Base-by-base conservation (phyloP, 2,113 vertebrate species). In the Poeciliopsis occidentalis region DNA sequence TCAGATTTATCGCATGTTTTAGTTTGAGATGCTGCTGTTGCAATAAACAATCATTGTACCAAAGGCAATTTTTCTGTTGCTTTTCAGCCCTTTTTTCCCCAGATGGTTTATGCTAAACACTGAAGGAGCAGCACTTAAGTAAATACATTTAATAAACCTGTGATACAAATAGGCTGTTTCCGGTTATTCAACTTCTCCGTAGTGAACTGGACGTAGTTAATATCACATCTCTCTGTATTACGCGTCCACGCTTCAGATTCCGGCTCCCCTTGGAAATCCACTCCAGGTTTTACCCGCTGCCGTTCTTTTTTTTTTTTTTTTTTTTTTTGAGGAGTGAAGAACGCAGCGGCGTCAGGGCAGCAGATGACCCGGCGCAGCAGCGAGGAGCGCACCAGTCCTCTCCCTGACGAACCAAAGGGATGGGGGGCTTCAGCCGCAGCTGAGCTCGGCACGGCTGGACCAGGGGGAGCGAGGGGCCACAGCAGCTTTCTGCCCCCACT, bases 401-500 rank as follows among this genome's bases (percentile, higher is more conserved):
- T 87, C 51, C 51, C 78, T 68, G 64, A 68, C 82, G 67, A 22
- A 75, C 82, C 87, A 84, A 80, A 91, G 87, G 87, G 90, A 95
- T 93, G 94, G 92, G 94, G 92, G 90, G 73, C 86, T 82, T 76
- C 82, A 84, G 80, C 83, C 85, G 78, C 85, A 87, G 83, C 84
- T 90, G 88, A 90, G 67, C 26, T 71, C 61, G 34, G 27, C 39
- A 12, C 29, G 69, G 57, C 89, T 63, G 93, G 91, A 92, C 76
- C 92, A 79, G 89, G 79, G 89, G 79, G 78, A 37, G 62, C 64
- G 79, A 68, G 72, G 67, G 73, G 66, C n/a, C 65, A 57, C 67
- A 54, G 57, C 70, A 39, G 74, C 80, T 74, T 80, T 89, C 72
- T 78, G 68, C 73, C 75, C 81, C 70, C 83, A 85, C 67, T 72